A percentile compares a stretch with the other conserved stretches of the same genome.
These are phyloP conservation scores for Dendrocopos noguchii DNA, from an alignment of 2,113 vertebrate genomes.

Conservation along the genomic window DNA sequence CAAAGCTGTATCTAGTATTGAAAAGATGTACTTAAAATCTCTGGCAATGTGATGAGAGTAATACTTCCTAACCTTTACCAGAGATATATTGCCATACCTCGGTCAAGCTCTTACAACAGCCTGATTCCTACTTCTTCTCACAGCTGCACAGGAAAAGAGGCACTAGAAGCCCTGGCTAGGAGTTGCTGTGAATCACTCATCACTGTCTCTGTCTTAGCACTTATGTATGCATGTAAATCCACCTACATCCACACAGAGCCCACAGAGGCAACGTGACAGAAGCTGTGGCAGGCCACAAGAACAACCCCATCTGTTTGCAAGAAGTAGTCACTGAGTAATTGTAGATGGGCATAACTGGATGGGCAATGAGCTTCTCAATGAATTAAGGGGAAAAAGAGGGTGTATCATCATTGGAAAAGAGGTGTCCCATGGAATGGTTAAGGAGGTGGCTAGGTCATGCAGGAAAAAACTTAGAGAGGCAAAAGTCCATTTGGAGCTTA, in stretches of 20 bases:
- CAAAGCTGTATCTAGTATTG: not conserved
- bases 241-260: constrained; percentile 11
- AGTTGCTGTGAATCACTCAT: not conserved
- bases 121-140: not conserved
- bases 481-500: no score
- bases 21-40: not conserved
- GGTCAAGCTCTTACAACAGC: not conserved
- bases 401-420: no score
- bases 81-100: not conserved
- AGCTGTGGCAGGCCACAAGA: constrained; percentile 52
- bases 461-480: no score
- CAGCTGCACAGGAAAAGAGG: not conserved
- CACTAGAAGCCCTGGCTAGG: not conserved
- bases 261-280: constrained; percentile 20
- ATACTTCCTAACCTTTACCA: not conserved
- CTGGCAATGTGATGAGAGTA: not conserved
- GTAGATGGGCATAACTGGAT: no score
- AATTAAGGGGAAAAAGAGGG: no score
- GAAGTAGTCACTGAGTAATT: not conserved
- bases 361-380: no score
- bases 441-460: no score
- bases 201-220: not conserved
- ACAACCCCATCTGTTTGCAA: constrained; percentile 49
- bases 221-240: constrained; percentile 55
- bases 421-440: no score